Conservation (phyloP, 2,888 invertebrate genomes). For the Platycnemis pennipes region DNA sequence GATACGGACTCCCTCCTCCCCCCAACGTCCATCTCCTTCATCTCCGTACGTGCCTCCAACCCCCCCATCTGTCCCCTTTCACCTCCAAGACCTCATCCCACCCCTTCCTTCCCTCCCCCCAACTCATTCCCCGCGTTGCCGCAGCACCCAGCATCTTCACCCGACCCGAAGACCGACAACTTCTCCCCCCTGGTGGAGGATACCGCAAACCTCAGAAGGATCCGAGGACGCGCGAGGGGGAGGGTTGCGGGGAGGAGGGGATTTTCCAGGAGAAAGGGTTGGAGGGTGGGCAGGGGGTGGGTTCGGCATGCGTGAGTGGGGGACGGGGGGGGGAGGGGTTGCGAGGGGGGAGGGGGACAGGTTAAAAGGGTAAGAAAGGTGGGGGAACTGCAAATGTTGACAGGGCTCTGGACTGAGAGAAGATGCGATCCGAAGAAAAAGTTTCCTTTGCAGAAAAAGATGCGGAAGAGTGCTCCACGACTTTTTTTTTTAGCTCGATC, state of each 20-base stretch:
- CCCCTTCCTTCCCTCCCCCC: neutral
- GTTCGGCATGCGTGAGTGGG: neutral
- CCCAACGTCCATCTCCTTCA: neutral
- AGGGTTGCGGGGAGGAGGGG: neutral
- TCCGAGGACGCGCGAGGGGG: neutral
- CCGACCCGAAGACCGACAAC: slow-evolving; percentile 61
- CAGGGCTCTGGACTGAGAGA: neutral
- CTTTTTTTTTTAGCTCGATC: no score
- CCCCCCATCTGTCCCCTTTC: no score
- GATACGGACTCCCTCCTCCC: neutral
- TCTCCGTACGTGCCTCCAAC: neutral
- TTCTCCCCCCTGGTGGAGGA: slow-evolving; percentile 60
- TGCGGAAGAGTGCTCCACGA: no score
- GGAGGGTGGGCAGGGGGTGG: neutral
- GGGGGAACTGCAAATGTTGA: slow-evolving; percentile 5
- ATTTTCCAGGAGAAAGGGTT: slow-evolving; percentile 6
- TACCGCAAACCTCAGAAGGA: slow-evolving; percentile 64
- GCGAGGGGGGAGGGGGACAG: neutral
- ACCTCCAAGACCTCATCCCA: no score
- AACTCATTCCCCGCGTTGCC: no score
- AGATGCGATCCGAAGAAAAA: neutral
- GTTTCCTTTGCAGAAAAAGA: neutral
- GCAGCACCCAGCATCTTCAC: neutral
- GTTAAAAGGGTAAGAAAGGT: neutral
- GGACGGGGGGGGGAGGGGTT: neutral